A percentile compares a stretch with the other conserved stretches of the same genome.
phyloP scores from a whole-genome alignment of 1,140 invertebrate genomes.

The Cotesia glomerata region DNA sequence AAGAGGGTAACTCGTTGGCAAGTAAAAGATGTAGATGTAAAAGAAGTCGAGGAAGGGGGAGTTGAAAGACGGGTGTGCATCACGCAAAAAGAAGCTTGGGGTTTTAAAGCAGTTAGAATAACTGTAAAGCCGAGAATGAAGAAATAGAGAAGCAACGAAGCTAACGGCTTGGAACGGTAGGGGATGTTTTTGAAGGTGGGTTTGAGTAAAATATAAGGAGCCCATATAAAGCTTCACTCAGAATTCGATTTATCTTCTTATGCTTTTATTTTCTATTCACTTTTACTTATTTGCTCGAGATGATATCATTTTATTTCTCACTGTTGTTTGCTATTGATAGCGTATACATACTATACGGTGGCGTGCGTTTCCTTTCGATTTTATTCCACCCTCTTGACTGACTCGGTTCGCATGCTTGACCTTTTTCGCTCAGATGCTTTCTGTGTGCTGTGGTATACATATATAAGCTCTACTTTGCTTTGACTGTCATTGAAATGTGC shows the following conservation, averaged over 20 bases:
- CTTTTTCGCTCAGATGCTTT: neutral
- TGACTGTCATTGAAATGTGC: neutral
- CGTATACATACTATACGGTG: too few species aligned
- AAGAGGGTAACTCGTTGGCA: slow-evolving; percentile 3
- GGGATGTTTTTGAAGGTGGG: slow-evolving; percentile 25
- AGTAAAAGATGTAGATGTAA: slow-evolving; percentile 7
- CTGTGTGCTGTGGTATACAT: too few species aligned
- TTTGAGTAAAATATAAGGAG: slow-evolving; percentile 27
- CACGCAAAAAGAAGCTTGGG: too few species aligned
- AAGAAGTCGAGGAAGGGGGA: too few species aligned
- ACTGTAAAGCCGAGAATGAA: neutral
- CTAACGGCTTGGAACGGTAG: slow-evolving; percentile 37
- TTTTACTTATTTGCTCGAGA: slow-evolving; percentile 10
- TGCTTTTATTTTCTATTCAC: neutral
- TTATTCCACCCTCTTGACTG: neutral
- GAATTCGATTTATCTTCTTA: slow-evolving; percentile 12
- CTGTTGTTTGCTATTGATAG: neutral
- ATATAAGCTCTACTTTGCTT: too few species aligned
- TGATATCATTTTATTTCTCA: slow-evolving; percentile 23
- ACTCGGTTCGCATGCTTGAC: neutral
- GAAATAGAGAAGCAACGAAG: slow-evolving; percentile 17
- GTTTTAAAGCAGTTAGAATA: too few species aligned
- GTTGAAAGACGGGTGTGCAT: too few species aligned
- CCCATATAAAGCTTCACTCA: slow-evolving; percentile 14
- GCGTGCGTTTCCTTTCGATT: neutral